Evolutionary conservation across 2,797 vertebrate species (phyloP), one percentile per base, ranked within the genome.

Genomic region (Hafferia zeledoni): DNA sequence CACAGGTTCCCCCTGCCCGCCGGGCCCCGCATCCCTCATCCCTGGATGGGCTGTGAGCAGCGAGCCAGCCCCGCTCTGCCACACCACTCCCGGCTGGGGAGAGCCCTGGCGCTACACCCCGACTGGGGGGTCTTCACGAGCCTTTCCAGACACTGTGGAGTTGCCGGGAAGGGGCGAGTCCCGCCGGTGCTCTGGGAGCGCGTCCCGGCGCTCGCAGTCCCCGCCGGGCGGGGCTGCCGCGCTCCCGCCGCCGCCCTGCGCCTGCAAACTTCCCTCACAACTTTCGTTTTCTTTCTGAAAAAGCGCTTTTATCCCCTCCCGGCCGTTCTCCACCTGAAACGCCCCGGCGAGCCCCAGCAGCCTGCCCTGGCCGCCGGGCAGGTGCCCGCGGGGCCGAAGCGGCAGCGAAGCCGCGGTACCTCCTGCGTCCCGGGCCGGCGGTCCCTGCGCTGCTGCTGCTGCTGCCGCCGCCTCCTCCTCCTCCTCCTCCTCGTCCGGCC

Each of bases 351-450:
- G 70, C 39, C 57, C 49, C 18, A 16, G 15, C 50, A 28, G 9
- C 44, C 37, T 41, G 41, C 64, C n/a, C 65, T 8, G 76, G 59
- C 53, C 19, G 56, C 24, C 10, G 69, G 60, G 52, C 87, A 70
- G 89, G 70, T 84, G 71, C 31, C 81, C 44, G n/a, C 61, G 43
- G 53, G 77, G 83, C 77, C 83, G 41, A 56, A 83, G 69, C 78
- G 78, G 82, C 85, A 61, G 79, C 86, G 13, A 44, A 94, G 28
- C 46, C 75, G 14, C 75, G 53, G 69, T 96, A 95, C 95, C 95
- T 93, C 78, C 87, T 5, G 65, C 35, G 83, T 53, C 90, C 83
- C 71, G 65, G 74, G 82, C 86, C 53, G 79, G n/a, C 86, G 46
- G n/a, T 76, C 64, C 50, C 60, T 4, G 31, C 52, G 35, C 53